Conservation (phyloP, 2,113 vertebrate genomes). For the Otus sunia region DNA sequence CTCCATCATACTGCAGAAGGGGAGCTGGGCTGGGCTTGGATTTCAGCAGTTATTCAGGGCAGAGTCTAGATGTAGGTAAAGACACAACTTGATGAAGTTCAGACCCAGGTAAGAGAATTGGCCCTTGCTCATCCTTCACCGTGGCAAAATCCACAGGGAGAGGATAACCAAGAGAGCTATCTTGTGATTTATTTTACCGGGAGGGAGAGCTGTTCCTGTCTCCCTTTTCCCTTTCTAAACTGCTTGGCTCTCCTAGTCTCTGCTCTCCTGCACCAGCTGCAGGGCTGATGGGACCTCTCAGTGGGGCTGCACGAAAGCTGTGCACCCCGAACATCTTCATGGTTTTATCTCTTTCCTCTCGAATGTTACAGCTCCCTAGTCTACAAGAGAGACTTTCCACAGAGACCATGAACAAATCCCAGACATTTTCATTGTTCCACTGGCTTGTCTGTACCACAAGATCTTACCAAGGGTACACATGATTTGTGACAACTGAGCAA, state of each 20-base stretch:
- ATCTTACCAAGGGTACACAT: background rate
- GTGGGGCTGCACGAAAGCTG: background rate
- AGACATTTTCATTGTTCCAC: background rate
- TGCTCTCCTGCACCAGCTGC: rapidly evolving
- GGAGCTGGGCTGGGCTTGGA: background rate
- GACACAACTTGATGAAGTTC: background rate
- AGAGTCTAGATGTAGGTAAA: background rate
- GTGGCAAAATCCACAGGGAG: background rate
- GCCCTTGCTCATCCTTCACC: background rate
- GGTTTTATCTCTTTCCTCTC: background rate
- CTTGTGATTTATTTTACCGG: background rate
- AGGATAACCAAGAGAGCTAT: background rate
- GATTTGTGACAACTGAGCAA: background rate
- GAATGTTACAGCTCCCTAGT: background rate
- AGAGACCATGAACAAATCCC: background rate
- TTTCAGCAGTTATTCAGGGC: background rate
- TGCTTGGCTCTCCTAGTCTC: background rate
- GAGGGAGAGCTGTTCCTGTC: background rate
- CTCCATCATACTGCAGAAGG: background rate
- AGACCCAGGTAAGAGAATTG: background rate
- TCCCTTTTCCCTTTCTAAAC: background rate
- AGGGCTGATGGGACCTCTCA: background rate
- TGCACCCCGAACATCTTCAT: background rate
- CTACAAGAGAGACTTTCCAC: background rate
- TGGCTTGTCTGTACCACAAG: background rate